Evolutionary conservation across 2,113 vertebrate genomes (phyloP).

Genomic region (Apteryx owenii): DNA sequence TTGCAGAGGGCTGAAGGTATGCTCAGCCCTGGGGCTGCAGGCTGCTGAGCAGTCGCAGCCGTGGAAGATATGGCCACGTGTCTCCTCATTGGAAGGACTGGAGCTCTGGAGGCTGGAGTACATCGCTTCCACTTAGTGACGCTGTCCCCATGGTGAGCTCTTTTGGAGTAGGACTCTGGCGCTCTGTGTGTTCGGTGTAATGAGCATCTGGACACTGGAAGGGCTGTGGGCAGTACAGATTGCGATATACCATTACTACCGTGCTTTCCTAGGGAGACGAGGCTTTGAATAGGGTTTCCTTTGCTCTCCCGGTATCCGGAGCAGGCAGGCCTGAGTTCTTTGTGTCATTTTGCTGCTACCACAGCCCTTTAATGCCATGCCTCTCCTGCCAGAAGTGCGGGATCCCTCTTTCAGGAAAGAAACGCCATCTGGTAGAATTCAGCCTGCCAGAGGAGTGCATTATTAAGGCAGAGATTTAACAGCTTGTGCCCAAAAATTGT

Average conservation of each 20-base stretch:
- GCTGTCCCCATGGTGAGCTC: not conserved
- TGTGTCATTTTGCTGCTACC: not conserved
- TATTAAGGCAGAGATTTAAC: not conserved
- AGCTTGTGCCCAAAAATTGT: not conserved
- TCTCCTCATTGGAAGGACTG: not conserved
- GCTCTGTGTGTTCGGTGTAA: not conserved
- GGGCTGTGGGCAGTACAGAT: not conserved
- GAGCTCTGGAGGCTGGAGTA: not conserved
- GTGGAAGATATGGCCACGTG: not conserved
- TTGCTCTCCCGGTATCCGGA: not conserved
- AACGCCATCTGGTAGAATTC: not conserved
- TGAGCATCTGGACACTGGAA: too few species aligned
- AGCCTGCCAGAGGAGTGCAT: not conserved
- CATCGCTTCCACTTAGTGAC: not conserved
- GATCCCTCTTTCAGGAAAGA: not conserved
- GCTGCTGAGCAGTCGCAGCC: too few species aligned
- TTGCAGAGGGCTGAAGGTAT: not conserved
- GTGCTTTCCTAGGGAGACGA: not conserved
- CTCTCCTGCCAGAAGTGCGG: fast-evolving
- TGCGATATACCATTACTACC: not conserved
- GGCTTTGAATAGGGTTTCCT: not conserved
- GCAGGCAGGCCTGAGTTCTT: not conserved
- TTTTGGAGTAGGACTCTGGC: not conserved
- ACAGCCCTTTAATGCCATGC: fast-evolving
- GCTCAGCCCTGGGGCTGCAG: not conserved